Base-by-base conservation (phyloP, 1,140 invertebrate genomes). In the Hycleus phaleratus region DNA sequence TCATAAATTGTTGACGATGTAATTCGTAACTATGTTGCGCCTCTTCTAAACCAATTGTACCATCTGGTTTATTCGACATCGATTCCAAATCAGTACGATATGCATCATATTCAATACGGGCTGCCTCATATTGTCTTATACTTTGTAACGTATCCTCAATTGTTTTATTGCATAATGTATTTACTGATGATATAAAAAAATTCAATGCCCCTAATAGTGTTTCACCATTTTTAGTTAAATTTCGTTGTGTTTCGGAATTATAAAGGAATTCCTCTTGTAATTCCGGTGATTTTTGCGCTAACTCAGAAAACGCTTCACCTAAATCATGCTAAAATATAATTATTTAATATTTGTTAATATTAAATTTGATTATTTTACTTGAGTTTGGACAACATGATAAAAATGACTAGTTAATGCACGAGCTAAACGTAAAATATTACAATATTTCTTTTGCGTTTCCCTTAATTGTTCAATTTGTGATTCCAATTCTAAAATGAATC, bases 101-200 rank as follows among this genome's bases (percentile, higher is more conserved):
- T 9, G 95, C 95, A 82, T 98, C 95, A 74, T 95, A 98, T 75
- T 97, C 94, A 75, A 97, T 84, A 77, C 95, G 86, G 46, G 94
- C 88, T 46, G 85, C 85, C 79, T 98, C 94, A 76, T 95, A 97
- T 71, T 93, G 88, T 69, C 90, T 83, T 64, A 97, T 87, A 49
- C 95, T 97, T 54, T 94, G 80, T 64, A 98, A 79, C 1, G 94
- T 96, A 73, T 97, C 95, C 76, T 97, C 94, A 71, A 98, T 97
- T 26, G 93, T 97, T 79, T 96, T 96, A 75, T 95, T 91, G 75
- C 92, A 94, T 64, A 98, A 78, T 39, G 95, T 98, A 74, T 93
- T 93, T 8, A 98, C 87, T 45, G 92, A 93, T 47, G 91, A 95
- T 66, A 92, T 92, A 78, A 98, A 97, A 78, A 96, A 97, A 77